These are phyloP conservation scores for Pangasianodon gigas DNA, from an alignment of 2,113 vertebrate genomes.

Conservation along the genomic window DNA sequence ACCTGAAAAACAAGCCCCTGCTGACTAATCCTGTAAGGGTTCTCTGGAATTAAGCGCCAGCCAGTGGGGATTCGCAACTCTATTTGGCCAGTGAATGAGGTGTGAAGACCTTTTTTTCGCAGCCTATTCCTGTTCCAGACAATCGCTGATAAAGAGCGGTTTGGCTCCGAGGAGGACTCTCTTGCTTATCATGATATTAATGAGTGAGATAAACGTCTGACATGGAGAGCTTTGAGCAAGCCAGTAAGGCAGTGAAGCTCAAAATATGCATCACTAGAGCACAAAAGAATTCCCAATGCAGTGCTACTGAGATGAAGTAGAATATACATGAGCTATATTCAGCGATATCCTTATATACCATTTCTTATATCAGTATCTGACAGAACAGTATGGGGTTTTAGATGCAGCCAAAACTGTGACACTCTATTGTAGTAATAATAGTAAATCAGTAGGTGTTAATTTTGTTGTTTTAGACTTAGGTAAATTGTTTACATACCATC, in stretches of 20 bases:
- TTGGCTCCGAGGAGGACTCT: background rate
- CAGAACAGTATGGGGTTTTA: background rate
- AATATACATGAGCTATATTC: background rate
- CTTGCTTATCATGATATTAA: slow-evolving; percentile 29
- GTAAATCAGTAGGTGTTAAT: background rate
- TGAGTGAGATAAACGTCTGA: slow-evolving; percentile 38
- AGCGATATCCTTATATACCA: background rate
- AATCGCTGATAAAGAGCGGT: slow-evolving; percentile 22
- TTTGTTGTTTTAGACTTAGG: background rate
- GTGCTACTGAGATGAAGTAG: background rate
- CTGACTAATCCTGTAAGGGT: slow-evolving; percentile 49
- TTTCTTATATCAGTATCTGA: background rate
- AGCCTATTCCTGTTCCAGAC: slow-evolving; percentile 35
- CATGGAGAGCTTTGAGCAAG: background rate
- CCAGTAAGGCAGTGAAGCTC: slow-evolving; percentile 9
- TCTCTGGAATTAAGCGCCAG: slow-evolving; percentile 30
- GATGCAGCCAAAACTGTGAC: background rate
- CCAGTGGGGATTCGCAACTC: slow-evolving; percentile 49
- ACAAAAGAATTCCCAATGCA: background rate
- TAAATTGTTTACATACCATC: too few relatives aligned
- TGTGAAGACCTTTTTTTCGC: slow-evolving; percentile 47
- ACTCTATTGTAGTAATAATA: background rate
- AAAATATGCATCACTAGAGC: background rate
- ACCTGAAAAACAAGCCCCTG: slow-evolving; percentile 31
- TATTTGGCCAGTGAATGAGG: slow-evolving; percentile 50